Conservation (phyloP, 2,888 invertebrate genomes). For the Lasioglossum lativentre region DNA sequence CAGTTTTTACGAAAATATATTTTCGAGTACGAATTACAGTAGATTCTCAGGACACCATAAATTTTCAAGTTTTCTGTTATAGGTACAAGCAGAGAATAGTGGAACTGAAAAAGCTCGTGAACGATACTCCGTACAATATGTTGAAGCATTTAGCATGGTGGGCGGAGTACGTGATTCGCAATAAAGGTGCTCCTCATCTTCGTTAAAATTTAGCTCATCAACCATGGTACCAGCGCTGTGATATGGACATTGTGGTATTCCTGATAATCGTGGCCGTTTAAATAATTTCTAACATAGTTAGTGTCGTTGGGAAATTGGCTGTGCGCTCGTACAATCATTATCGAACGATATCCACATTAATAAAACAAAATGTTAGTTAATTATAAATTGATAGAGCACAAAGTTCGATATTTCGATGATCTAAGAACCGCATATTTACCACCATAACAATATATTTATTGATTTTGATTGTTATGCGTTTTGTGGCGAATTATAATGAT, state of each 20-base stretch:
- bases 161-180: no score
- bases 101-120: conserved; percentile 12
- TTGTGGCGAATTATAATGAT: neutral
- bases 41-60: no score
- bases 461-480: neutral
- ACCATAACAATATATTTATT: no score
- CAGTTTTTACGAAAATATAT: no score
- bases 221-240: conserved; percentile 69
- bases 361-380: conserved; percentile 13
- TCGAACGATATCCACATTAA: neutral
- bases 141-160: conserved; percentile 65
- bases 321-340: neutral
- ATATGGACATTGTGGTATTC: conserved; percentile 67
- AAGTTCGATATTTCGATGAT: neutral
- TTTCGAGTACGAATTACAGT: no score
- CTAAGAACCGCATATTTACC: neutral
- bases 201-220: conserved; percentile 50
- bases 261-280: conserved; percentile 40
- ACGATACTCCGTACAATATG: conserved; percentile 61
- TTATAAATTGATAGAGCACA: no score
- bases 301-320: neutral
- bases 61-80: no score
- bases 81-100: conserved; percentile 71
- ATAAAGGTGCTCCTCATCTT: conserved; percentile 69
- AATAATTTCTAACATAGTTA: neutral